phyloP scores from a whole-genome alignment of 2,113 vertebrate species.

The Cyrtonyx montezumae region DNA sequence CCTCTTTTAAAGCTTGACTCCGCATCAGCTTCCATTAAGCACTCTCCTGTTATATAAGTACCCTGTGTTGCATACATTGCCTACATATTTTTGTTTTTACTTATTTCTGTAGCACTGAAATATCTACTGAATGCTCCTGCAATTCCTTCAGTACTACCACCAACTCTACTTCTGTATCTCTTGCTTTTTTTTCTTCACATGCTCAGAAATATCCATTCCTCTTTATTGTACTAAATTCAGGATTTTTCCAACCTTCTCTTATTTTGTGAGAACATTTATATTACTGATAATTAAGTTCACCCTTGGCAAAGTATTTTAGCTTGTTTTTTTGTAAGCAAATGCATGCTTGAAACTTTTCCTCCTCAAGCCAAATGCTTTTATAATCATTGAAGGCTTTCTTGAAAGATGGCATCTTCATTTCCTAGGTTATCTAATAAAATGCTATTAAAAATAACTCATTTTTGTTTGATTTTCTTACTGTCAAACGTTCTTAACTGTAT shows the following conservation, averaged over 20 bases:
- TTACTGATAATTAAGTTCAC: not conserved
- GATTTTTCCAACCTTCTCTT: fast-evolving
- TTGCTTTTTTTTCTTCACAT: not conserved
- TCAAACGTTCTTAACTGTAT: not conserved
- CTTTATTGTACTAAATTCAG: not conserved
- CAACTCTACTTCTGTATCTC: not conserved
- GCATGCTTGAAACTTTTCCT: too few relatives aligned
- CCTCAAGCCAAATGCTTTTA: not conserved
- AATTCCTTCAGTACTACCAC: not conserved
- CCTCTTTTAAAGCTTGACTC: not conserved
- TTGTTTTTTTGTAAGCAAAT: not conserved
- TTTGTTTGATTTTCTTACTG: not conserved
- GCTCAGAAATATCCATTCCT: not conserved
- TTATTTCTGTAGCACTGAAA: constrained; percentile 4
- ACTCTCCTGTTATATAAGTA: not conserved
- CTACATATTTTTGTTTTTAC: not conserved
- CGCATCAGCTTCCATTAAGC: not conserved
- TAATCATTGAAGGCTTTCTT: not conserved
- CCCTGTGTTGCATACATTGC: too few relatives aligned
- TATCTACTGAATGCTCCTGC: not conserved
- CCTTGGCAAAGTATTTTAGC: not conserved
- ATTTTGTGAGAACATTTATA: not conserved
- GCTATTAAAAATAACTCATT: not conserved
- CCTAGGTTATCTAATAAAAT: not conserved
- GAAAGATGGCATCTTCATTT: not conserved